Evolutionary conservation across 2,113 vertebrate genomes (phyloP).

Genomic region (Meleagris gallopavo): DNA sequence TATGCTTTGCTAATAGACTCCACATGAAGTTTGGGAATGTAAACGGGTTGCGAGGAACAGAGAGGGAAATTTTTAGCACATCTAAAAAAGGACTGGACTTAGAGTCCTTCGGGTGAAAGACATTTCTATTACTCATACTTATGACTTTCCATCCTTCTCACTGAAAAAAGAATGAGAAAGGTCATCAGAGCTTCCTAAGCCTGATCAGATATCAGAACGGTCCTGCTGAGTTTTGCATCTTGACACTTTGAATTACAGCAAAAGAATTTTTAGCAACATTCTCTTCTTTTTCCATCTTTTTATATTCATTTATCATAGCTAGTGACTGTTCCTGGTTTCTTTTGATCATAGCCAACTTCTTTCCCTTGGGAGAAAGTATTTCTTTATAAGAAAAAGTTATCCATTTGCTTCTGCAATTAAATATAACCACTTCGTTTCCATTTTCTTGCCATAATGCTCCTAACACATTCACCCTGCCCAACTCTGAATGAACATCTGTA

Average conservation of each 20-base stretch:
- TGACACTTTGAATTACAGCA: background rate
- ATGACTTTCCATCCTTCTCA: background rate
- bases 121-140: background rate
- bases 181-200: background rate
- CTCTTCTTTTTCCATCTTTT: background rate
- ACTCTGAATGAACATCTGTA: background rate
- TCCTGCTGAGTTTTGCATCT: background rate
- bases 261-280: background rate
- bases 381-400: background rate
- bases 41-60: slow-evolving; percentile 34
- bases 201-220: background rate
- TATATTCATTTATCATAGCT: background rate
- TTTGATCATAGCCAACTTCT: background rate
- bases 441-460: background rate
- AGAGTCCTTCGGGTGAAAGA: background rate
- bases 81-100: slow-evolving; percentile 15
- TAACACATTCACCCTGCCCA: background rate
- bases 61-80: slow-evolving; percentile 35
- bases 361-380: background rate
- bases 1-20: slow-evolving; percentile 69
- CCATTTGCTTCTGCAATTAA: background rate
- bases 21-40: slow-evolving; percentile 68
- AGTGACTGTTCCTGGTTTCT: background rate
- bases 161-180: background rate
- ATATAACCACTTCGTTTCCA: background rate